Percentiles rank a stretch among this genome's conserved stretches.
These are phyloP conservation scores for Coluber constrictor DNA, from an alignment of 2,797 vertebrate species.

Conservation along the genomic window DNA sequence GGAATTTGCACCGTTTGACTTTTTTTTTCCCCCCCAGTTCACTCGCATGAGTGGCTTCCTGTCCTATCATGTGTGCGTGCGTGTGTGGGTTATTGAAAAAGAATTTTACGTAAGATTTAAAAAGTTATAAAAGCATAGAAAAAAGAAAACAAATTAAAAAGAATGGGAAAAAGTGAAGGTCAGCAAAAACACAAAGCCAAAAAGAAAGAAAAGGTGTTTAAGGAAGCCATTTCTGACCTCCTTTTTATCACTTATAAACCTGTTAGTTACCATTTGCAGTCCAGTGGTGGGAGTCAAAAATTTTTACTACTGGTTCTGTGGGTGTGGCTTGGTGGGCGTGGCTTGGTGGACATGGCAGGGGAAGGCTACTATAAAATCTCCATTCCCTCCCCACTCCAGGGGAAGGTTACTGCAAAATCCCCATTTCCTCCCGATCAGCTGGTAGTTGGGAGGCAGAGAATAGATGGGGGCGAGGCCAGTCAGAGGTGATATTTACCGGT, in stretches of 20 bases:
- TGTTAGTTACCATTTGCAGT: background rate
- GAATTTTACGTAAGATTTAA: background rate
- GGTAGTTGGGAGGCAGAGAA: too few relatives aligned
- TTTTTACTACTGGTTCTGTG: too few relatives aligned
- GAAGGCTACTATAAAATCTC: too few relatives aligned
- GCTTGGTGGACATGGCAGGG: too few relatives aligned
- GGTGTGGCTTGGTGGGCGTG: too few relatives aligned
- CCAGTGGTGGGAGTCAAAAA: background rate
- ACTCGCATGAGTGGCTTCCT: background rate
- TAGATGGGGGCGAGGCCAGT: too few relatives aligned
- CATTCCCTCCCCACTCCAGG: too few relatives aligned
- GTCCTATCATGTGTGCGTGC: background rate
- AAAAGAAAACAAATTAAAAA: background rate
- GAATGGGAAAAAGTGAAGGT: background rate
- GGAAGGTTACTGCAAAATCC: too few relatives aligned
- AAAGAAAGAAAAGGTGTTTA: background rate
- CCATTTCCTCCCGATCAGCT: too few relatives aligned
- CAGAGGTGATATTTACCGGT: too few relatives aligned
- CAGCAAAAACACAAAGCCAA: background rate
- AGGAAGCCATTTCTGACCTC: background rate
- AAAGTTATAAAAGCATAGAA: background rate
- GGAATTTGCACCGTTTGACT: background rate
- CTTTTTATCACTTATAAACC: background rate
- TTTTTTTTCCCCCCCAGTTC: background rate
- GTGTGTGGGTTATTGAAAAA: background rate